These are phyloP conservation scores for Chinchilla lanigera DNA, from an alignment of 2,113 vertebrate genomes.

Conservation along the genomic window DNA sequence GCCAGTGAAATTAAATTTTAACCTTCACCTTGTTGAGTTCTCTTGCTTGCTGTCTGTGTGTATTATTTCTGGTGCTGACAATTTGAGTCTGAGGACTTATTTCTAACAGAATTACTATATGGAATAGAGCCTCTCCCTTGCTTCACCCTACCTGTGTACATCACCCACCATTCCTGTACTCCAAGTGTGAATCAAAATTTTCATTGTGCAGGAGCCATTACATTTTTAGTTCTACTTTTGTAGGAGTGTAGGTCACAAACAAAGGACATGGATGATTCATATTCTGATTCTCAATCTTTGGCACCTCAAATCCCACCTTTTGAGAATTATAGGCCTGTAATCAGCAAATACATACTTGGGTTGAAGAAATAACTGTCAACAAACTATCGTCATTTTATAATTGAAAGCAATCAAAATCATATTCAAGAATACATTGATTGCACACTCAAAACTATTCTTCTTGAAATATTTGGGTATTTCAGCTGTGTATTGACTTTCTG, in stretches of 20 bases:
- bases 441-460: not conserved
- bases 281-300: not conserved
- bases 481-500: not conserved
- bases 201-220: not conserved
- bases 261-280: not conserved
- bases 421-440: not conserved
- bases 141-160: not conserved
- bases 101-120: not conserved
- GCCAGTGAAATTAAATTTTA: not conserved
- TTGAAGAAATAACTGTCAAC: not conserved
- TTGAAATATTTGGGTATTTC: not conserved
- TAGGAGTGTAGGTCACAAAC: not conserved
- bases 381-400: not conserved
- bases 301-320: not conserved
- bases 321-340: not conserved
- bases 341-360: not conserved
- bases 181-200: not conserved
- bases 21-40: not conserved
- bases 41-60: not conserved
- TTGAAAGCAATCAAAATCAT: conserved; percentile 12
- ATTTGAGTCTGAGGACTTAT: not conserved
- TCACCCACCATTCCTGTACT: not conserved
- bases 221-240: not conserved
- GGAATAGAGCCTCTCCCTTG: not conserved
- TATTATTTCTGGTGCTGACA: not conserved